These are phyloP conservation scores for Hylomyscus alleni DNA, from an alignment of 2,797 vertebrate genomes.

Conservation along the genomic window DNA sequence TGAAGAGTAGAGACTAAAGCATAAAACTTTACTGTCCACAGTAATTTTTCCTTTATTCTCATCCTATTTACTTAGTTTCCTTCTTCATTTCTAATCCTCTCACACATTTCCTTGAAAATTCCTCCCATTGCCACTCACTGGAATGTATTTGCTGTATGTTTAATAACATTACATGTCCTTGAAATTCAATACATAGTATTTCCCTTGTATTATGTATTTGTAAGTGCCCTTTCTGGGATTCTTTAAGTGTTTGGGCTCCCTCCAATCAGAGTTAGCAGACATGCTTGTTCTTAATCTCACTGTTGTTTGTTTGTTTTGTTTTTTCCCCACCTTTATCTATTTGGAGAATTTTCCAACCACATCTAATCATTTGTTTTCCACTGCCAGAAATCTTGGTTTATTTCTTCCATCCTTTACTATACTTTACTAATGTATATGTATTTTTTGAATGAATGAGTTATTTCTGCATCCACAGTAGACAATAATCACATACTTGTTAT, in stretches of 20 bases:
- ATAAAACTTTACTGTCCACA: neutral
- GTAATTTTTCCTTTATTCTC: slow-evolving; percentile 50
- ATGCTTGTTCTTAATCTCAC: neutral
- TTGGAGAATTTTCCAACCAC: slow-evolving; percentile 6
- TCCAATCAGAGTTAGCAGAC: neutral
- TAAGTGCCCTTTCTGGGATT: neutral
- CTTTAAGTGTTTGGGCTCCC: neutral
- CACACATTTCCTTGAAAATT: neutral
- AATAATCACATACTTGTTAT: neutral
- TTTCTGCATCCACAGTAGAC: neutral
- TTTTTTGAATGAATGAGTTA: slow-evolving; percentile 39
- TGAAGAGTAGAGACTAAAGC: neutral
- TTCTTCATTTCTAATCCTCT: slow-evolving; percentile 35
- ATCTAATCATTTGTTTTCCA: neutral
- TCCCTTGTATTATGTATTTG: neutral
- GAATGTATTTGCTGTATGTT: neutral
- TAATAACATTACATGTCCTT: slow-evolving; percentile 32
- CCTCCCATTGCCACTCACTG: neutral
- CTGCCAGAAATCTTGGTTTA: neutral
- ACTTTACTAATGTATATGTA: neutral
- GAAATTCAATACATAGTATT: slow-evolving; percentile 17
- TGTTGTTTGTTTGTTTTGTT: neutral
- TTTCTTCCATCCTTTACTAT: slow-evolving; percentile 31
- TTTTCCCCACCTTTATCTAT: neutral
- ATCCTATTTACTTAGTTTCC: slow-evolving; percentile 14